Base-by-base conservation (phyloP, 2,888 invertebrate species). In the Adelognathus sp. region DNA sequence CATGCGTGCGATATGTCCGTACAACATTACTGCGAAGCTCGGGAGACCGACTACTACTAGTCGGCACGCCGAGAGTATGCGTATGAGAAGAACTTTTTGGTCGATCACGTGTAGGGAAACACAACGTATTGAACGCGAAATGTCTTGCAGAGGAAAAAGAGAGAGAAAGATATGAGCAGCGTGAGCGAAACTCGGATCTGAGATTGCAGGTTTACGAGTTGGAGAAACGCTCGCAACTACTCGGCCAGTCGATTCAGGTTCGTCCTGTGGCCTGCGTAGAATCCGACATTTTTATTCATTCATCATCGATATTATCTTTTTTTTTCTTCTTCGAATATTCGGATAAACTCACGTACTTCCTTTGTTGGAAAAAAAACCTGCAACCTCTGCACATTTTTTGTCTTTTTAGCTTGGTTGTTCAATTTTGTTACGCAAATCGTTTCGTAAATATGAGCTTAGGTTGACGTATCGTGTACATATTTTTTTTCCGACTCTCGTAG, bases 141-240 rank as follows among this genome's bases (percentile, higher is more conserved):
- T 89, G 84, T 91, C 89, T 91, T 91, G 88, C 91, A 91, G 91
- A 90, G 88, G 90, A 91, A 87, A 91, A 89, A 91, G 89, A 90
- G 88, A 90, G 87, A 89, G 87, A 91, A 90, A 91, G 90, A 90
- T 91, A 90, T 89, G 91, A 91, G 87, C 90, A 90, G 87, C 90
- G 90, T 87, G 90, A 91, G 87, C 90, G 90, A 90, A 91, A 91
- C 89, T 88, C 90, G 88, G 91, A 91, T 87, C 90, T 91, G 88
- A 90, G 90, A 90, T 88, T 91, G 89, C 90, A 91, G 89, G 90
- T 91, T 89, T 91, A 89, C 88, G 90, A 91, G 88, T 90, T 91
- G 91, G 91, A 91, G 90, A 91, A 90, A 88, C 91, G 91, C 87
- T 91, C 91, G 83, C 91, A 90, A 89, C 89, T 90, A 86, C 90